phyloP scores from a whole-genome alignment of 2,888 invertebrate genomes.

The Drosophila diplacantha region DNA sequence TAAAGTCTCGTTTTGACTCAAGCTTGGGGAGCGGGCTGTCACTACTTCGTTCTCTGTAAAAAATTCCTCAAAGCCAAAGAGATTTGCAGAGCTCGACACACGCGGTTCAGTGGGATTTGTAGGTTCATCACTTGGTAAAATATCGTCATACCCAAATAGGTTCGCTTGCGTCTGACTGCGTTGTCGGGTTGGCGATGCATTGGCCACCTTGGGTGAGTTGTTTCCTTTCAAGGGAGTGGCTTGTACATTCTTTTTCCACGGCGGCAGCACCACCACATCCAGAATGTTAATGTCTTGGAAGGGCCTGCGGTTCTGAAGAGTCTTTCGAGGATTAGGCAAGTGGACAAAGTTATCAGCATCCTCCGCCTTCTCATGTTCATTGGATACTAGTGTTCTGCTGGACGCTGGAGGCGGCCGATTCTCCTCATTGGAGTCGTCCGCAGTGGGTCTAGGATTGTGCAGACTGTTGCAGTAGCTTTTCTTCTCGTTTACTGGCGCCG shows the following conservation, averaged over 20 bases:
- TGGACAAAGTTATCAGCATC: slow-evolving; percentile 56
- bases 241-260: slow-evolving; percentile 54
- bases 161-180: slow-evolving; percentile 16
- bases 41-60: slow-evolving; percentile 42
- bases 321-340: slow-evolving; percentile 65
- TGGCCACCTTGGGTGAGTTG: background rate
- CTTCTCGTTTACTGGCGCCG: background rate
- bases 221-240: slow-evolving; percentile 16
- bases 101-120: background rate
- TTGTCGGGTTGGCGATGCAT: background rate
- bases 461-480: slow-evolving; percentile 4
- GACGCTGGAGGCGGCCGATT: slow-evolving; percentile 63
- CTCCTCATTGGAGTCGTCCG: slow-evolving; percentile 72
- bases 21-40: background rate
- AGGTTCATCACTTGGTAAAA: background rate
- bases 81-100: slow-evolving; percentile 23
- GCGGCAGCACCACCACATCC: slow-evolving; percentile 70
- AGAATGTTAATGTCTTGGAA: slow-evolving; percentile 73
- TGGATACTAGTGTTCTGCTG: background rate
- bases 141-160: slow-evolving; percentile 29
- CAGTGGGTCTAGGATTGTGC: slow-evolving; percentile 3
- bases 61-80: slow-evolving; percentile 74
- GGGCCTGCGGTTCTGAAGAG: slow-evolving; percentile 65
- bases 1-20: slow-evolving; percentile 42
- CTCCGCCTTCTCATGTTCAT: slow-evolving; percentile 42